A percentile compares a stretch with the other conserved stretches of the same genome.
Evolutionary conservation across 2,888 invertebrate species (phyloP).

Genomic region (Amaurobius ferox): DNA sequence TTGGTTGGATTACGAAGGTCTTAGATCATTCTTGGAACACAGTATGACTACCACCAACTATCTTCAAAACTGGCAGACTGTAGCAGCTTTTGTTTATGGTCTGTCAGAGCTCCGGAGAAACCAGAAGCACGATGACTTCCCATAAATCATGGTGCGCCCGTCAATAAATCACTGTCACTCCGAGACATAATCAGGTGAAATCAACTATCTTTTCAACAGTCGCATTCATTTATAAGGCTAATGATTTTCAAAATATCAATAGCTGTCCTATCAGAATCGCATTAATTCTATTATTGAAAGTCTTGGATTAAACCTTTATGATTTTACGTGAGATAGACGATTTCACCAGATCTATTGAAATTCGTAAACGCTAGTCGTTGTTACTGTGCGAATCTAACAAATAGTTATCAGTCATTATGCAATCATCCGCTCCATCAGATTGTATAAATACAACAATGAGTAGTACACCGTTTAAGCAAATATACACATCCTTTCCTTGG

Average conservation of each 20-base stretch:
- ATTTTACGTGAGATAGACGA: too few relatives aligned
- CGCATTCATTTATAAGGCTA: neutral
- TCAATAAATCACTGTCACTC: neutral
- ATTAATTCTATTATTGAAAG: neutral
- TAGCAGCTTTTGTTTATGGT: neutral
- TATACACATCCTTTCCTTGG: neutral
- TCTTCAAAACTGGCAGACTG: too few relatives aligned
- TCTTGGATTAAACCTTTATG: too few relatives aligned
- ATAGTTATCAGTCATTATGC: neutral
- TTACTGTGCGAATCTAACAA: conserved; percentile 8
- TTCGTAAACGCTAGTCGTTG: neutral
- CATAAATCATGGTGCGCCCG: neutral
- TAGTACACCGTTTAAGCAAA: neutral
- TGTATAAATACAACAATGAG: neutral
- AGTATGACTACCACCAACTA: too few relatives aligned
- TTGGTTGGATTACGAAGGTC: too few relatives aligned
- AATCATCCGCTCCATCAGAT: conserved; percentile 11
- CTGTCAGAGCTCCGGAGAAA: neutral
- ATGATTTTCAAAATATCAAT: neutral
- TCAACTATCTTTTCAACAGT: neutral
- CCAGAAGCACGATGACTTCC: neutral
- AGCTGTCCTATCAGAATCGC: neutral
- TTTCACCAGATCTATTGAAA: neutral
- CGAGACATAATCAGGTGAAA: neutral
- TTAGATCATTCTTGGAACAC: too few relatives aligned